phyloP scores from a whole-genome alignment of 2,113 vertebrate species.

The Syngnathus scovelli region DNA sequence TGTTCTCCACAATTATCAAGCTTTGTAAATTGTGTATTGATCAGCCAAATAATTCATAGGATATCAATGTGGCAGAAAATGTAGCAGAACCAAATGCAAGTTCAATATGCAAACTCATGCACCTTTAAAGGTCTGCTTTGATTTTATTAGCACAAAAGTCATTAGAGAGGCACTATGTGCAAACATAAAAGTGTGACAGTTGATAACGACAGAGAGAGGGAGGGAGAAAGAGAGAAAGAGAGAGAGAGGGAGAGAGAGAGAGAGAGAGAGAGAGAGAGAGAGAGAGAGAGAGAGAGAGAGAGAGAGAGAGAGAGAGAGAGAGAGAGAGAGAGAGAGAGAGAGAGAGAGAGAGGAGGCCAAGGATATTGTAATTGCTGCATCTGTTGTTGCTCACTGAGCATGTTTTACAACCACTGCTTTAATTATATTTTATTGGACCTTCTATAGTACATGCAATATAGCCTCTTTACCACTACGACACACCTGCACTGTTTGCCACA shows the following conservation, averaged over 20 bases:
- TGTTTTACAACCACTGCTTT: not conserved
- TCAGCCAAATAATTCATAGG: not conserved
- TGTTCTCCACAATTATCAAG: not conserved
- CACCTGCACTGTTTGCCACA: not conserved
- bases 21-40: slow-evolving; percentile 1
- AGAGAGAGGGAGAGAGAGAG: no score
- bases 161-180: not conserved
- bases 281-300: no score
- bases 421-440: not conserved
- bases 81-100: not conserved
- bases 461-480: not conserved
- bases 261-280: no score
- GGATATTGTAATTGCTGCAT: slow-evolving; percentile 3
- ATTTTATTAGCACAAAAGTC: not conserved
- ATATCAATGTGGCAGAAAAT: not conserved
- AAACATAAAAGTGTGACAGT: not conserved
- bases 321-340: not conserved
- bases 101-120: not conserved
- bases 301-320: not conserved
- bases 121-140: not conserved
- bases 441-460: not conserved
- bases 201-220: not conserved
- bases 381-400: slow-evolving; percentile 2
- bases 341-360: not conserved
- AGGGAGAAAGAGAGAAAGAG: no score